Evolutionary conservation across 2,888 invertebrate genomes (phyloP).

Genomic region (Cataglyphis cursor): DNA sequence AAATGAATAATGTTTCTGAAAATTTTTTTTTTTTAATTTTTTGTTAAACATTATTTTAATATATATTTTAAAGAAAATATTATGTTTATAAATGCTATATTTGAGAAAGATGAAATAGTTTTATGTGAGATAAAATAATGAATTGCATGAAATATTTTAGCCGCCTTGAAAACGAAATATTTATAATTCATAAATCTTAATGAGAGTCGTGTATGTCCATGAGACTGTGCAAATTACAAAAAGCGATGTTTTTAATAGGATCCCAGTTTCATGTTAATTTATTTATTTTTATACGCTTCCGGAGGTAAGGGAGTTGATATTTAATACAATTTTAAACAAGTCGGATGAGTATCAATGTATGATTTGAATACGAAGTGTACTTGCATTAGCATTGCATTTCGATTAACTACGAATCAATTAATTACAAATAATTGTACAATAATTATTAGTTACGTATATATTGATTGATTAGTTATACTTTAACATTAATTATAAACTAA

Average conservation of each 20-base stretch:
- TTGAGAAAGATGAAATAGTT: not conserved
- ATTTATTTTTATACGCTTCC: not conserved
- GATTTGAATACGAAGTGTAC: not conserved
- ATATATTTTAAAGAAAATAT: slow-evolving; percentile 3
- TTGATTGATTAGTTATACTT: not conserved
- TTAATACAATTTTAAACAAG: slow-evolving; percentile 30
- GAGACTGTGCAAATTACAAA: not conserved
- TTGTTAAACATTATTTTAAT: not conserved
- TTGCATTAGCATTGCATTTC: not conserved
- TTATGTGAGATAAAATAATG: slow-evolving; percentile 3
- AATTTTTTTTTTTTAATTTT: not conserved
- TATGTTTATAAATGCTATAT: not conserved
- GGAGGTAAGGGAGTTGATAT: not conserved
- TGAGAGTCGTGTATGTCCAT: not conserved
- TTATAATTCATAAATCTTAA: slow-evolving; percentile 39
- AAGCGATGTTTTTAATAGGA: not conserved
- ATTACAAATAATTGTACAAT: not conserved
- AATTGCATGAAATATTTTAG: slow-evolving; percentile 1
- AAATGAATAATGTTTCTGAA: not conserved
- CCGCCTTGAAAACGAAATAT: not conserved
- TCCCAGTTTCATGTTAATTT: not conserved
- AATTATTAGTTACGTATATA: not conserved
- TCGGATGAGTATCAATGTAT: not conserved
- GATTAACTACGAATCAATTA: not conserved
- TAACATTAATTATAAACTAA: not conserved